These are phyloP conservation scores for Clarias batrachus DNA, from an alignment of 2,113 vertebrate genomes.

Conservation along the genomic window DNA sequence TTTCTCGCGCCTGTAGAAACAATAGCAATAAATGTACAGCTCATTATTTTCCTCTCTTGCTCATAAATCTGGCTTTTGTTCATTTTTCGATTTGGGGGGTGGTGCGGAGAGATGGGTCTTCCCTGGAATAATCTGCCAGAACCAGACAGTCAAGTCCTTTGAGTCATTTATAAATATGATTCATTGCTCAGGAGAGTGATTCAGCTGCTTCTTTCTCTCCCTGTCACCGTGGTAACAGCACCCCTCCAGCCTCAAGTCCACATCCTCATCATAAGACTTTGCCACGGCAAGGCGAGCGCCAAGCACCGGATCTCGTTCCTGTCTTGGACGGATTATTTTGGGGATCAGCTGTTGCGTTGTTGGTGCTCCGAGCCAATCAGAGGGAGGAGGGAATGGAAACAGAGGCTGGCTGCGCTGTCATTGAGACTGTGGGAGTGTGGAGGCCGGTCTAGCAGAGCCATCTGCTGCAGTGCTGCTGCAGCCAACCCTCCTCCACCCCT, in stretches of 20 bases:
- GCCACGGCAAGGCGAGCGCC: constrained; percentile 13
- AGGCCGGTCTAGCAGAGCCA: constrained; percentile 46
- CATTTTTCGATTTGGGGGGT: too few species aligned
- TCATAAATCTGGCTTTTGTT: neutral
- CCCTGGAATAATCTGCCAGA: neutral
- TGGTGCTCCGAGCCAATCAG: constrained; percentile 10
- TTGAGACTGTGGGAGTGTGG: constrained; percentile 24
- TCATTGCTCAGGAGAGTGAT: constrained; percentile 3
- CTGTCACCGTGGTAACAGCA: neutral
- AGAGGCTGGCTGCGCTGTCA: constrained; percentile 8
- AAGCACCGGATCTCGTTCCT: neutral
- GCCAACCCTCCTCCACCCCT: constrained; percentile 32
- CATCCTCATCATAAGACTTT: neutral
- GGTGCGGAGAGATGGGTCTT: neutral
- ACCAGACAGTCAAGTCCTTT: neutral
- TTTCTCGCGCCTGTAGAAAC: neutral
- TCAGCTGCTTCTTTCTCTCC: constrained; percentile 2
- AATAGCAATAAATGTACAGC: too few species aligned
- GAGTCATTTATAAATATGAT: constrained; percentile 26
- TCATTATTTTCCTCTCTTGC: neutral
- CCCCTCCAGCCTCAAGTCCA: neutral
- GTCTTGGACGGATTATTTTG: constrained; percentile 13
- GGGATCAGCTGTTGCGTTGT: constrained; percentile 25
- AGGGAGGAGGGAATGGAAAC: neutral
- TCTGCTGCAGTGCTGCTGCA: constrained; percentile 54